Evolutionary conservation across 92 coral and sea anemone species (phyloP).

Genomic region (Micromussa lordhowensis): DNA sequence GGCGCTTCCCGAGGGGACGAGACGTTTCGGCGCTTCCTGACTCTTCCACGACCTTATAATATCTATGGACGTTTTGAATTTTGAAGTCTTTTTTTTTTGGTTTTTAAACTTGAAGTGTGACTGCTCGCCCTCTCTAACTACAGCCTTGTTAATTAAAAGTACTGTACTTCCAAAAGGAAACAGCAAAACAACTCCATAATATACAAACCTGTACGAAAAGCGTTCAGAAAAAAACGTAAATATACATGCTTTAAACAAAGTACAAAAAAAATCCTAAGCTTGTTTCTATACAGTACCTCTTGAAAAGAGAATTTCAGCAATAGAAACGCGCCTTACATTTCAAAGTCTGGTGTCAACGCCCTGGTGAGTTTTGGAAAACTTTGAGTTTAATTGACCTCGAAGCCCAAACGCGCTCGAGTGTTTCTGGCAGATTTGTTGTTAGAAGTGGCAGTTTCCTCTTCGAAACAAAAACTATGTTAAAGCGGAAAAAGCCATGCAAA

Average conservation of each 20-base stretch:
- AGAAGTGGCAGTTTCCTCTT: background rate
- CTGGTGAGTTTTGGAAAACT: background rate
- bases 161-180: slow-evolving; percentile 25
- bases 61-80: background rate
- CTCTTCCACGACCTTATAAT: background rate
- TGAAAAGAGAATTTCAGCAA: background rate
- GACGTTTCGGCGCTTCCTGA: background rate
- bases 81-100: background rate
- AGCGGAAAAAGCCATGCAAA: background rate
- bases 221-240: slow-evolving; percentile 21
- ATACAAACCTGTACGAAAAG: slow-evolving; percentile 44
- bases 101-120: background rate
- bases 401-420: background rate
- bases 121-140: slow-evolving; percentile 39
- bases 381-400: background rate
- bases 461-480: background rate
- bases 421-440: background rate
- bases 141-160: slow-evolving; percentile 14
- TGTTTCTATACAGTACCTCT: background rate
- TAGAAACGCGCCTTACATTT: background rate
- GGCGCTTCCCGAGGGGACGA: background rate
- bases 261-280: slow-evolving; percentile 8
- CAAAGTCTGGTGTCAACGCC: background rate
- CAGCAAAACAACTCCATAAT: slow-evolving; percentile 12
- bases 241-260: slow-evolving; percentile 18